Conservation (phyloP, 2,888 invertebrate genomes). For the Noctua janthina region DNA sequence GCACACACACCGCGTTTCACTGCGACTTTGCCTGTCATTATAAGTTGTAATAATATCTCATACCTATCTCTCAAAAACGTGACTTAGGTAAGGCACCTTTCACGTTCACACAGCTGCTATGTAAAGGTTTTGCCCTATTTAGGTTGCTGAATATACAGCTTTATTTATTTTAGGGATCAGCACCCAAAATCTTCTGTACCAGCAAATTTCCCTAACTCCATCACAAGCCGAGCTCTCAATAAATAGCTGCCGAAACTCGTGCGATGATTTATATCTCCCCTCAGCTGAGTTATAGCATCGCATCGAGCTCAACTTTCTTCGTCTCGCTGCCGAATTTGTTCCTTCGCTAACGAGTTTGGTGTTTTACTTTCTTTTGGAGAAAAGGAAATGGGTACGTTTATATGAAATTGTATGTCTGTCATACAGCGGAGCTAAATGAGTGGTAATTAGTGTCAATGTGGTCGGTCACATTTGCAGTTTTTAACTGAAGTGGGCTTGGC, state of each 20-base stretch:
- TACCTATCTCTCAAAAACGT: background rate
- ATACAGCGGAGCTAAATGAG: background rate
- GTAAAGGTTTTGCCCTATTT: background rate
- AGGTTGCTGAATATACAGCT: background rate
- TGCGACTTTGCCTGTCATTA: background rate
- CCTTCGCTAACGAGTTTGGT: conserved; percentile 44
- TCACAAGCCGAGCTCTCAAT: conserved; percentile 44
- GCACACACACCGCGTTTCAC: background rate
- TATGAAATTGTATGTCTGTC: background rate
- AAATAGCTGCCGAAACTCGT: conserved; percentile 48
- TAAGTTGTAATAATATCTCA: background rate
- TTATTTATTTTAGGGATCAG: background rate
- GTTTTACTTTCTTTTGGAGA: conserved; percentile 41
- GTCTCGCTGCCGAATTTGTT: conserved; percentile 46
- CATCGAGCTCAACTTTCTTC: conserved; percentile 54
- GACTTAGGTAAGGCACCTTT: background rate
- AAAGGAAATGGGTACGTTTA: conserved; percentile 19
- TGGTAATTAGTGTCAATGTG: conserved; percentile 25
- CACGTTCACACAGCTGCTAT: too few relatives aligned
- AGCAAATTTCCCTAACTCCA: conserved; percentile 11
- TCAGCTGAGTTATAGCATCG: conserved; percentile 50
- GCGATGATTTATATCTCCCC: conserved; percentile 59
- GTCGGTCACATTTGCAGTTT: background rate
- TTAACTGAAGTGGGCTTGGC: background rate
- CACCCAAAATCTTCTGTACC: background rate